Percentiles rank a stretch among this genome's conserved stretches.
Conservation (phyloP, 2,888 invertebrate genomes). For the Scaptomyza reducta region DNA sequence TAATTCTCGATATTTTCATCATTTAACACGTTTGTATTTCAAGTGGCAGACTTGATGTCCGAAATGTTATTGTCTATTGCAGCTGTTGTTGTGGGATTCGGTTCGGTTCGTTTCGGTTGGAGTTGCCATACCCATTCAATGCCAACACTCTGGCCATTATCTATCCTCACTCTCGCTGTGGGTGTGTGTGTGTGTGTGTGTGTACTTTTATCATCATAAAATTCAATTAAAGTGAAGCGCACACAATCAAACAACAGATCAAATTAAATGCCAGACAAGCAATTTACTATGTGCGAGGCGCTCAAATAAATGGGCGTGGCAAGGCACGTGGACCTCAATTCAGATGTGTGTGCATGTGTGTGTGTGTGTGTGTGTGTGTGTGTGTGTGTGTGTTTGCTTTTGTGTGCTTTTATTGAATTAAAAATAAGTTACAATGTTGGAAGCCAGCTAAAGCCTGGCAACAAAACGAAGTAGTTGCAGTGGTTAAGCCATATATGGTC, state of each 20-base stretch:
- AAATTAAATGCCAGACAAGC: slow-evolving; percentile 79
- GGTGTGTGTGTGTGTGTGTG: slow-evolving; percentile 24
- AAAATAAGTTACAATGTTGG: slow-evolving; percentile 54
- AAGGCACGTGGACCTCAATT: slow-evolving; percentile 34
- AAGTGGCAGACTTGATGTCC: slow-evolving; percentile 37
- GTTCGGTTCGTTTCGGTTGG: not conserved
- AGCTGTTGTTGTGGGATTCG: not conserved
- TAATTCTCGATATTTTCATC: slow-evolving; percentile 1
- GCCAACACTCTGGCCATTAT: slow-evolving; percentile 27
- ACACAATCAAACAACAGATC: slow-evolving; percentile 80
- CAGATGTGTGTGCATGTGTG: not conserved
- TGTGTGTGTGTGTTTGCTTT: not conserved
- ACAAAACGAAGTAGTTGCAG: slow-evolving; percentile 28
- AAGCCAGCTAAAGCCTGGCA: slow-evolving; percentile 32
- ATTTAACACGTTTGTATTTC: slow-evolving; percentile 20
- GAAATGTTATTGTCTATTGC: slow-evolving; percentile 34
- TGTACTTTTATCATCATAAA: slow-evolving; percentile 72
- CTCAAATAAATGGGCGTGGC: slow-evolving; percentile 55
- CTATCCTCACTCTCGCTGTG: slow-evolving; percentile 10
- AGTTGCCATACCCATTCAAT: slow-evolving; percentile 9
- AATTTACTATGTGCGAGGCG: slow-evolving; percentile 67
- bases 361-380: slow-evolving; percentile 13
- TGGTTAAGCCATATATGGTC: slow-evolving; percentile 24
- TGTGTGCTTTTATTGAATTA: slow-evolving; percentile 54
- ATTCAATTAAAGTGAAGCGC: slow-evolving; percentile 78